Base-by-base conservation (phyloP, 2,888 invertebrate genomes). In the Seira musarum region DNA sequence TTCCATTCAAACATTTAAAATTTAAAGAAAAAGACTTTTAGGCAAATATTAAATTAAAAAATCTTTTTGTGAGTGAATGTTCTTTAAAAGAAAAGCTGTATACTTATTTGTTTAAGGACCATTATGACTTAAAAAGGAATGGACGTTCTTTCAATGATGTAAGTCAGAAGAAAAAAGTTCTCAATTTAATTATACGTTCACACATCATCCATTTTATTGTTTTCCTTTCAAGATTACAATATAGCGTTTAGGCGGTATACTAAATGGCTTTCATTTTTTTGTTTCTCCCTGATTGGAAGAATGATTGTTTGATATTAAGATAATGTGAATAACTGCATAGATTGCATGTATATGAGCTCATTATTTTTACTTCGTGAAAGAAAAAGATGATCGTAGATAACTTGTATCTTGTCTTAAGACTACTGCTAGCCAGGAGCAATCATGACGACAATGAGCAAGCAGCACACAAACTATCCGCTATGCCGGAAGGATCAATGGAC, bases 401-500 rank as follows among this genome's bases (percentile, higher is more conserved):
- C 30, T 5, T 30, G 30, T 30, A 30, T 30, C 30, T 30, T 30
- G 30, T 30, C 30, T 30, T 30, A 30, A 30, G 30, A 30, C 30
- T n/a, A n/a, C n/a, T 30, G 30, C 30, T 30, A 30, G 30, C 30
- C 30, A 30, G 30, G 30, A 30, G 30, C 30, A 30, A 30, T 30
- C 30, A 30, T 30, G 30, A 30, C n/a, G n/a, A n/a, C n/a, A n/a
- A n/a, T 30, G 30, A 30, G 30, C 30, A 30, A 30, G 30, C n/a
- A n/a, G 8, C 30, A 30, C 8, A 30, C 30, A 30, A 5, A 30
- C 30, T 30, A 2, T 30, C 69, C 30, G 10, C 21, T 19, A 24
- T 2, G 79, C 68, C 72, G 79, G 79, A 79, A 72, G 79, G 79
- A 79, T 72, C 79, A 79, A 79, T 79, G 79, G 67, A 79, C 79